Base-by-base conservation (phyloP, 2,797 vertebrate genomes). In the Mus spretus region DNA sequence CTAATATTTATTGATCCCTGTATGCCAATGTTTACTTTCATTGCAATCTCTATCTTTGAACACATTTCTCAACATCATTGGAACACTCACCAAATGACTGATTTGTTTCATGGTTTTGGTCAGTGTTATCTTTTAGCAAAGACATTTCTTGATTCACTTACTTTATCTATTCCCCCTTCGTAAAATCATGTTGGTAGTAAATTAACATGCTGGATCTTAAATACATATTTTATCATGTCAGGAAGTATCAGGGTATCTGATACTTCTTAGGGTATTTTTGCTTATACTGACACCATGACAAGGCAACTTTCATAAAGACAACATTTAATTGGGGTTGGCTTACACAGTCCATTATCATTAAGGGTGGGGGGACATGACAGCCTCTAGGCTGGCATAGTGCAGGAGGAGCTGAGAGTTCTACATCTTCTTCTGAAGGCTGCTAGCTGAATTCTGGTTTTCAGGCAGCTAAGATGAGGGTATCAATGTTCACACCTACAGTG, bases 121-220 rank as follows among this genome's bases (percentile, higher is more conserved):
- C 5, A 75, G 7, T 72, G 26, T n/a, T 22, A 55, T 55, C 53
- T 86, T 88, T 89, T 74, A 95, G 53, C 72, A n/a, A 91, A 80
- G 55, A 1, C 72, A 31, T 89, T 88, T 86, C 31, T 92, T 88
- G n/a, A 53, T 91, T 74, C 67, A 84, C 55, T 44, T 0, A 20
- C 17, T 92, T 96, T 40, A 57, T 20, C 72, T 47, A 89, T 65
- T 50, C 61, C 17, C 63, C 22, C 37, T 90, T 95, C 59, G 40
- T 83, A 90, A 6, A 74, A 19, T 50, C 37, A 28, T 40, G 2
- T 89, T 61, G 24, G 93, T n/a, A 13, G 5, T 89, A 96, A 95
- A 82, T 96, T 94, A 91, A 96, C 7, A 70, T 67, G 9, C 1
- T 77, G 13, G 0, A 6, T 96, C 94, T 95, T 75, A 93, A 97